A percentile compares a stretch with the other conserved stretches of the same genome.
Evolutionary conservation across 37 sponge, comb jelly and placozoan species (phyloP).

Genomic region (Axinella damicornis): DNA sequence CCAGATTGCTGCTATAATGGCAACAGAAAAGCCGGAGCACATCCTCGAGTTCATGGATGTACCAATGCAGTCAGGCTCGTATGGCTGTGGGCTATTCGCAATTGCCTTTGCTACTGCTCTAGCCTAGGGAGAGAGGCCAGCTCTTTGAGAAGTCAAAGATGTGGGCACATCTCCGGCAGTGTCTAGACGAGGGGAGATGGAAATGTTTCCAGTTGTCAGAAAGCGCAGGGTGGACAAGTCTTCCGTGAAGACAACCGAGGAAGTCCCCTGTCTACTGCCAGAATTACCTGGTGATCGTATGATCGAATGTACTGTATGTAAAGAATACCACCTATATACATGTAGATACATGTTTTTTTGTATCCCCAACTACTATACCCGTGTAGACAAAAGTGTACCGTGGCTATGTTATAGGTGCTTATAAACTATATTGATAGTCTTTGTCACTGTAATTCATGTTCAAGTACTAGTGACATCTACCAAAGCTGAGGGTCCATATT

Average conservation of each 20-base stretch:
- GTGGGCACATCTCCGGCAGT: slow-evolving; percentile 28
- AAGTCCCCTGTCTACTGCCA: slow-evolving; percentile 17
- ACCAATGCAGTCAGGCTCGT: slow-evolving; percentile 24
- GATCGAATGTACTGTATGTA: no score
- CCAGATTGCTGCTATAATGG: slow-evolving; percentile 2
- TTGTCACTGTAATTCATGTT: no score
- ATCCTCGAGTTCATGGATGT: slow-evolving; percentile 45
- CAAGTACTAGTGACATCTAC: no score
- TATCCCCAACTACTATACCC: no score
- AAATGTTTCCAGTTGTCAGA: not conserved
- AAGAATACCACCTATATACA: slow-evolving; percentile 6
- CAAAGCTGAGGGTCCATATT: no score
- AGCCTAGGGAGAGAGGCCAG: slow-evolving; percentile 23
- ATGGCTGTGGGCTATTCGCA: slow-evolving; percentile 50
- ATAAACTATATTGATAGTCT: no score
- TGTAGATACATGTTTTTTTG: no score
- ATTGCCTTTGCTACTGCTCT: slow-evolving; percentile 35
- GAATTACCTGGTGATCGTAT: no score
- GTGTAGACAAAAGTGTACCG: no score
- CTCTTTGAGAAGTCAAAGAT: slow-evolving; percentile 19
- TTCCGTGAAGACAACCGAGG: not conserved
- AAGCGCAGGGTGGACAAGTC: not conserved
- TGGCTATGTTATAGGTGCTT: no score
- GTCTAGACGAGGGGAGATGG: slow-evolving; percentile 1
- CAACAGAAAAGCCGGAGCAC: slow-evolving; percentile 4